Conservation (phyloP, 2,888 invertebrate species). For the Rhyacophila evoluta region DNA sequence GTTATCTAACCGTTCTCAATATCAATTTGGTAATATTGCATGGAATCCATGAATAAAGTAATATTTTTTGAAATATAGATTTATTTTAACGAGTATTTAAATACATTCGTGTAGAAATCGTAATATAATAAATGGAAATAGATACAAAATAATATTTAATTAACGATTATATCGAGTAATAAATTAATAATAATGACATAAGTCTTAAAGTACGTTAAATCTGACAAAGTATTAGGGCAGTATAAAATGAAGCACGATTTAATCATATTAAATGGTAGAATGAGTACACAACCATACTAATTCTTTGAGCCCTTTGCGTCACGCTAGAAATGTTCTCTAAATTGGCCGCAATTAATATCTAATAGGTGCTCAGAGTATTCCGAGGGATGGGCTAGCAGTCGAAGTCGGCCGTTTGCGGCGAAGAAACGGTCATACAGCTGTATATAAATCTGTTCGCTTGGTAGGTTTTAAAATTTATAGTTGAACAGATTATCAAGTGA, state of each 20-base stretch:
- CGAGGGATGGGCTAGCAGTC: not conserved
- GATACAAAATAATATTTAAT: no score
- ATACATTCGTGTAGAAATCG: no score
- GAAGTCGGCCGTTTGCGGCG: not conserved
- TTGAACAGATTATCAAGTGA: not conserved
- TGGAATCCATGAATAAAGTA: no score
- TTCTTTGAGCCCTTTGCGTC: conserved; percentile 24
- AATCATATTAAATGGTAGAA: conserved; percentile 8
- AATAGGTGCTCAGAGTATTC: not conserved
- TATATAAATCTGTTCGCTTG: not conserved
- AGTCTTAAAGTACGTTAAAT: not conserved
- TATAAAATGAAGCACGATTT: not conserved
- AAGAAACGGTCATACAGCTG: not conserved
- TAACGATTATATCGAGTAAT: no score
- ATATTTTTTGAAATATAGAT: no score
- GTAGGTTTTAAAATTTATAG: not conserved
- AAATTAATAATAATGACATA: not conserved
- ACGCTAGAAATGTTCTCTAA: conserved; percentile 19
- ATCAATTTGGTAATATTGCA: no score
- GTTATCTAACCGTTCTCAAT: no score
- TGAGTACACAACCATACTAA: conserved; percentile 17
- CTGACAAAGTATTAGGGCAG: conserved; percentile 7
- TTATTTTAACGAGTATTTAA: no score
- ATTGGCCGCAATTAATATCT: conserved; percentile 24
- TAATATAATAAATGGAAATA: no score